A percentile compares a stretch with the other conserved stretches of the same genome.
phyloP scores from a whole-genome alignment of 2,113 vertebrate genomes.

The Eleginops maclovinus region DNA sequence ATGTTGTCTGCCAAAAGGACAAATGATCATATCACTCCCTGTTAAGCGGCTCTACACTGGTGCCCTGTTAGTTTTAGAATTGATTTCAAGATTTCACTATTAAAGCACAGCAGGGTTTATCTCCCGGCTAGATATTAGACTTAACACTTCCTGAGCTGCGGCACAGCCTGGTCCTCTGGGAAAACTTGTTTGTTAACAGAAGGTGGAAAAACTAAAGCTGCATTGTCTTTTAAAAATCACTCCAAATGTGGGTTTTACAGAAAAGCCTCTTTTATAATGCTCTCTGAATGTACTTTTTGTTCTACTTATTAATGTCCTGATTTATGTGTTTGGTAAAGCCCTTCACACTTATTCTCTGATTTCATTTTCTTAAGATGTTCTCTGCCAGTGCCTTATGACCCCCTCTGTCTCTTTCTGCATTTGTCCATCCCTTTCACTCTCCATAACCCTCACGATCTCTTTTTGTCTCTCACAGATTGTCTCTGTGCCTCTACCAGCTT shows the following conservation, averaged over 20 bases:
- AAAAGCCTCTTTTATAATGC: not conserved
- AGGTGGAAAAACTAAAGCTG: constrained; percentile 4
- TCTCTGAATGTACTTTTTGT: not conserved
- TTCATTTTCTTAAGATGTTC: constrained; percentile 33
- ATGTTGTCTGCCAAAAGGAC: not conserved
- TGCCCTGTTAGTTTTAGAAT: constrained; percentile 17
- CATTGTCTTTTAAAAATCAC: constrained; percentile 21
- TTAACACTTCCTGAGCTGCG: constrained; percentile 36
- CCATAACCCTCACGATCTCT: constrained; percentile 51
- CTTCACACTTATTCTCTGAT: not conserved
- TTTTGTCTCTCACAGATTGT: constrained; percentile 73
- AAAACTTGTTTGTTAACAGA: constrained; percentile 9
- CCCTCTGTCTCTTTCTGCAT: constrained; percentile 41
- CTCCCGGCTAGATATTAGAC: constrained; percentile 25
- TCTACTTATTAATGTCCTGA: not conserved
- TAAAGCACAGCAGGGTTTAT: constrained; percentile 36
- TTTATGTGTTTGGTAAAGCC: constrained; percentile 19
- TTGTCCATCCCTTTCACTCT: constrained; percentile 54
- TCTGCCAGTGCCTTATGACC: constrained; percentile 45
- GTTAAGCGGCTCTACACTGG: constrained; percentile 5
- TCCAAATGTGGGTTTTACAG: not conserved
- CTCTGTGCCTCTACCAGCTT: constrained; percentile 79
- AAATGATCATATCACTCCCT: constrained; percentile 1
- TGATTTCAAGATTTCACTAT: constrained; percentile 37
- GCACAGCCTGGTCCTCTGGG: constrained; percentile 6